A percentile compares a stretch with the other conserved stretches of the same genome.
These are phyloP conservation scores for Tinea pellionella DNA, from an alignment of 2,888 invertebrate genomes.

Conservation along the genomic window DNA sequence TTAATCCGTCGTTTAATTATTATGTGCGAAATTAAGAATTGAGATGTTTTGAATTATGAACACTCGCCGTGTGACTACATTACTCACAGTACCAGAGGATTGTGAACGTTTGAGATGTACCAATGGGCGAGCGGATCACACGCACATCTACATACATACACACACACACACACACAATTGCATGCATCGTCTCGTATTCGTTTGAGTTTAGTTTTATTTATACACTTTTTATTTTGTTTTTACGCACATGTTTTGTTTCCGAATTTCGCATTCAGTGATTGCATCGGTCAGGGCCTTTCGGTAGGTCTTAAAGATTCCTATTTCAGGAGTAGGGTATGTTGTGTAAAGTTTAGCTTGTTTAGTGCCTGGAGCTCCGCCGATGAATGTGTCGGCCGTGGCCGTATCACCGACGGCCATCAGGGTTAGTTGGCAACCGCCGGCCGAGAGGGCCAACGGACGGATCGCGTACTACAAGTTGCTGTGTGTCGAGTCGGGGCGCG, in stretches of 20 bases:
- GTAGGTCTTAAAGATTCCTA: background rate
- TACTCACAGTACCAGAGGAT: background rate
- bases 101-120: slow-evolving; percentile 31
- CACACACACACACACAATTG: slow-evolving; percentile 33
- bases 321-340: slow-evolving; percentile 2
- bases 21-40: background rate
- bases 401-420: slow-evolving; percentile 90
- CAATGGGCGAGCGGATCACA: slow-evolving; percentile 57
- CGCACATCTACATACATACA: slow-evolving; percentile 37
- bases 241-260: slow-evolving; percentile 20
- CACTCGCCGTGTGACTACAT: background rate
- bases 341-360: slow-evolving; percentile 8
- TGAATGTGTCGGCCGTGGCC: slow-evolving; percentile 90
- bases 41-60: background rate
- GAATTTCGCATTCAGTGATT: slow-evolving; percentile 62
- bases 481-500: slow-evolving; percentile 85
- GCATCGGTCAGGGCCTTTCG: slow-evolving; percentile 42
- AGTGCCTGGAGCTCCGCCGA: slow-evolving; percentile 98
- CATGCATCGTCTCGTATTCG: slow-evolving; percentile 14
- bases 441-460: slow-evolving; percentile 90
- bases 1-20: background rate
- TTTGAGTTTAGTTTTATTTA: slow-evolving; percentile 40
- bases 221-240: slow-evolving; percentile 52
- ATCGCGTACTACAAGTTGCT: slow-evolving; percentile 96
- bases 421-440: slow-evolving; percentile 93